A percentile compares a stretch with the other conserved stretches of the same genome.
Evolutionary conservation across 2,113 vertebrate species (phyloP).

Genomic region (Cricetomys ansorgei): DNA sequence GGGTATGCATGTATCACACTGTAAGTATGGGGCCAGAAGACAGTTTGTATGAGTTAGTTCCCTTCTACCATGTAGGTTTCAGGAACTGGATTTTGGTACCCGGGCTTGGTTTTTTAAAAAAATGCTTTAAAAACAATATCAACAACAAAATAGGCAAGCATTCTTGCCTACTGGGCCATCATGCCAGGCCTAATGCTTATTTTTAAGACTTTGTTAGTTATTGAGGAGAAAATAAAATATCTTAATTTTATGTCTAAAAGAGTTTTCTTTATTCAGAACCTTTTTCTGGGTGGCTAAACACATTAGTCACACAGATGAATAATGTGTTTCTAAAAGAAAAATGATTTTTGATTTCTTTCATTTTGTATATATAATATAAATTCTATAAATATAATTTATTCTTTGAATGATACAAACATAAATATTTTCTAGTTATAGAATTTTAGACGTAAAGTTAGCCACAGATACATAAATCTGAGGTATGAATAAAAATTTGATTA

Average conservation of each 20-base stretch:
- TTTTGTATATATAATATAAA: background rate
- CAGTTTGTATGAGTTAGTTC: background rate
- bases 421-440: background rate
- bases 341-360: background rate
- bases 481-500: background rate
- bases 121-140: background rate
- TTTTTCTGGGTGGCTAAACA: background rate
- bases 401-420: background rate
- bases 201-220: background rate
- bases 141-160: background rate
- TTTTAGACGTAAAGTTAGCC: background rate
- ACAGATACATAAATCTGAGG: background rate
- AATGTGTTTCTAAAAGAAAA: slow-evolving; percentile 5
- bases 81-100: background rate
- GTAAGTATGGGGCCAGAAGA: background rate
- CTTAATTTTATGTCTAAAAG: background rate
- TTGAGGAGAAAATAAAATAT: background rate
- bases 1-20: background rate
- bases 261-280: slow-evolving; percentile 4
- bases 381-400: background rate
- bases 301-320: background rate
- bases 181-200: background rate
- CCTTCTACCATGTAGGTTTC: too few relatives aligned
- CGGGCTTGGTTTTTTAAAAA: background rate
- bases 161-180: too few relatives aligned